These are phyloP conservation scores for Diadromus collaris DNA, from an alignment of 2,888 invertebrate genomes.

Conservation along the genomic window DNA sequence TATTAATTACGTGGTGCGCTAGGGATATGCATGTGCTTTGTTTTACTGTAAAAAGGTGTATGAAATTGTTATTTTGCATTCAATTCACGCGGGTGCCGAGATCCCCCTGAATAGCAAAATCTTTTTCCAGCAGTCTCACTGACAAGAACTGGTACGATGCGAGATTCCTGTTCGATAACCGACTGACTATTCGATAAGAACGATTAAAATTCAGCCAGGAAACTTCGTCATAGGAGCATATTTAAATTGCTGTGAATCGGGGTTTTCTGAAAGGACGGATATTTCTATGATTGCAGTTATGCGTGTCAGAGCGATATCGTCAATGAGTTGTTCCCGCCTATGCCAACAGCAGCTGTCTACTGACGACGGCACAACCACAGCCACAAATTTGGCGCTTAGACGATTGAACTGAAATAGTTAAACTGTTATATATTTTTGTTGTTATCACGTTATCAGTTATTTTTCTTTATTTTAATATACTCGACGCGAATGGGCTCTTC, in stretches of 20 bases:
- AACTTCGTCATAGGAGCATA: constrained; percentile 17
- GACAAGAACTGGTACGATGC: constrained; percentile 16
- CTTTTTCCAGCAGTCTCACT: neutral
- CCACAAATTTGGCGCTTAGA: constrained; percentile 46
- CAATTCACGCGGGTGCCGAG: neutral
- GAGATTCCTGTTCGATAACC: neutral
- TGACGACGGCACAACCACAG: constrained; percentile 68
- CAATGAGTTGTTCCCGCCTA: constrained; percentile 94
- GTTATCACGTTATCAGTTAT: constrained; percentile 24
- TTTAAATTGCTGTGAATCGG: constrained; percentile 34
- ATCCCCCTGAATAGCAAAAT: constrained; percentile 1
- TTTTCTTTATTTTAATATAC: constrained; percentile 55
- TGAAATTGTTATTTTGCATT: constrained; percentile 6
- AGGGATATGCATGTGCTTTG: constrained; percentile 39
- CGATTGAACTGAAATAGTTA: constrained; percentile 6
- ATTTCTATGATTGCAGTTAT: constrained; percentile 91
- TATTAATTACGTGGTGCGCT: constrained; percentile 1
- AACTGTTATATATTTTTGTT: constrained; percentile 4
- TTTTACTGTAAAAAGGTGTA: constrained; percentile 1
- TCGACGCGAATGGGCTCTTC: constrained; percentile 29
- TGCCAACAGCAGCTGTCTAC: constrained; percentile 76
- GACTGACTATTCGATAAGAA: neutral
- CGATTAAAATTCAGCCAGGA: constrained; percentile 22
- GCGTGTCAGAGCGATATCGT: constrained; percentile 95
- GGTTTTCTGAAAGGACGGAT: constrained; percentile 71